Percentiles rank a stretch among this genome's conserved stretches.
Conservation (phyloP, 2,888 invertebrate species). For the Drosophila infuscata region DNA sequence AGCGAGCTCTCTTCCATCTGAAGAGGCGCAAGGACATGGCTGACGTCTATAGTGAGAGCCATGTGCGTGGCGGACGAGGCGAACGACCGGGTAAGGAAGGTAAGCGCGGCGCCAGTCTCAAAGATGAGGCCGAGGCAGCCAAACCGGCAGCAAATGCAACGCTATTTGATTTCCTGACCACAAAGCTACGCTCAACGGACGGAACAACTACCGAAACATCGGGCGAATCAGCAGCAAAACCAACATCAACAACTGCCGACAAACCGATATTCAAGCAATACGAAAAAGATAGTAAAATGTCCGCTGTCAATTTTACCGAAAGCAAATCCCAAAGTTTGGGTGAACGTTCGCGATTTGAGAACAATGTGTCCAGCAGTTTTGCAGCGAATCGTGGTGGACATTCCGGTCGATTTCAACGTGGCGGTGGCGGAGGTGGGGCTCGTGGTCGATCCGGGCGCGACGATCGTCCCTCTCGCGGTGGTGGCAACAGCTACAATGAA, state of each 20-base stretch:
- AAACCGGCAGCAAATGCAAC: constrained; percentile 93
- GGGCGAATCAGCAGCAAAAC: constrained; percentile 12
- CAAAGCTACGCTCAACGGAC: constrained; percentile 87
- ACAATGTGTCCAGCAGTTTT: constrained; percentile 85
- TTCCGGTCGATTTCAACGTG: constrained; percentile 31
- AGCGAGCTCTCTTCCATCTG: constrained; percentile 89
- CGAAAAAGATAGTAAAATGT: constrained; percentile 37
- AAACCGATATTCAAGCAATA: constrained; percentile 39
- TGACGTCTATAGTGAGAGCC: constrained; percentile 41
- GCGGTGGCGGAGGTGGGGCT: constrained; percentile 32
- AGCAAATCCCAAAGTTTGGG: constrained; percentile 35
- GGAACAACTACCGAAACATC: constrained; percentile 22
- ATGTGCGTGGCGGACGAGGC: constrained; percentile 38
- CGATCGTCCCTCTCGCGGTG: constrained; percentile 48
- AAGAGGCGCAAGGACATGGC: constrained; percentile 87
- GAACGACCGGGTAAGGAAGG: constrained; percentile 63
- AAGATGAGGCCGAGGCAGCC: constrained; percentile 87
- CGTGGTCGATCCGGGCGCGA: constrained; percentile 53
- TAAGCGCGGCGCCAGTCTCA: constrained; percentile 82
- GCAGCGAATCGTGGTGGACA: constrained; percentile 76
- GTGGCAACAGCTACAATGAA: constrained; percentile 24
- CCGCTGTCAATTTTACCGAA: constrained; percentile 16
- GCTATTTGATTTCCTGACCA: constrained; percentile 92
- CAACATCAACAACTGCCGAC: constrained; percentile 44
- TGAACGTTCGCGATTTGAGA: constrained; percentile 83